These are phyloP conservation scores for Ecliptopera silaceata DNA, from an alignment of 2,888 invertebrate species.

Conservation along the genomic window DNA sequence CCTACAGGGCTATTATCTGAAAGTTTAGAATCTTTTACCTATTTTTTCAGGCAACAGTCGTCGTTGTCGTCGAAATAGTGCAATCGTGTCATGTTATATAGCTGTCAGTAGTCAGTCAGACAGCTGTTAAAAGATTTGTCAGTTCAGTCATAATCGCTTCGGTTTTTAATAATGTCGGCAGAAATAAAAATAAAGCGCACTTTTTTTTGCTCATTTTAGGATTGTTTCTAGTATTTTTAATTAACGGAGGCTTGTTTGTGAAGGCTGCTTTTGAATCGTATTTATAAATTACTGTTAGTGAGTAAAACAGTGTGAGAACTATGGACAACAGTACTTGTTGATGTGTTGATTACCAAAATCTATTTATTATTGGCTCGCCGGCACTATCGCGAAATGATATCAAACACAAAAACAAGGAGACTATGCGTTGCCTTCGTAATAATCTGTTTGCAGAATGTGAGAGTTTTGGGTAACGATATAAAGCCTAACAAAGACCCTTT, in stretches of 20 bases:
- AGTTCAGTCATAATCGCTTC: too few relatives aligned
- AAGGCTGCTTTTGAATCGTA: neutral
- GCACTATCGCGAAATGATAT: conserved; percentile 59
- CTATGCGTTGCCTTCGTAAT: conserved; percentile 45
- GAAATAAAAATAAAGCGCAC: conserved; percentile 1
- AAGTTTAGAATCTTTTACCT: too few relatives aligned
- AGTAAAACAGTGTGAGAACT: conserved; percentile 4
- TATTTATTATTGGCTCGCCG: conserved; percentile 34
- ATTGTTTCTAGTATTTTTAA: neutral
- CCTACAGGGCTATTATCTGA: too few relatives aligned
- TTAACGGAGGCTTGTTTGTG: neutral
- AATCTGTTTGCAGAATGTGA: conserved; percentile 48
- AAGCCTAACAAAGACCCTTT: conserved; percentile 58
- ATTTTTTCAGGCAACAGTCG: too few relatives aligned
- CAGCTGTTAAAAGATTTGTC: too few relatives aligned
- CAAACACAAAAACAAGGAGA: conserved; percentile 47
- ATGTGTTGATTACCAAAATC: conserved; percentile 8
- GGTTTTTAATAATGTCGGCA: neutral
- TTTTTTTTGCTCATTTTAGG: conserved; percentile 2
- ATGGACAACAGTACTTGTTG: conserved; percentile 26
- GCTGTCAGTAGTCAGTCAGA: too few relatives aligned
- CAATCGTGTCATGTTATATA: too few relatives aligned
- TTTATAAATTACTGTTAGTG: neutral
- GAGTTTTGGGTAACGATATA: conserved; percentile 52
- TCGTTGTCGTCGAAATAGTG: too few relatives aligned